Percentiles rank a stretch among this genome's conserved stretches.
Evolutionary conservation across 2,797 vertebrate species (phyloP).

Genomic region (Trichosurus vulpecula): DNA sequence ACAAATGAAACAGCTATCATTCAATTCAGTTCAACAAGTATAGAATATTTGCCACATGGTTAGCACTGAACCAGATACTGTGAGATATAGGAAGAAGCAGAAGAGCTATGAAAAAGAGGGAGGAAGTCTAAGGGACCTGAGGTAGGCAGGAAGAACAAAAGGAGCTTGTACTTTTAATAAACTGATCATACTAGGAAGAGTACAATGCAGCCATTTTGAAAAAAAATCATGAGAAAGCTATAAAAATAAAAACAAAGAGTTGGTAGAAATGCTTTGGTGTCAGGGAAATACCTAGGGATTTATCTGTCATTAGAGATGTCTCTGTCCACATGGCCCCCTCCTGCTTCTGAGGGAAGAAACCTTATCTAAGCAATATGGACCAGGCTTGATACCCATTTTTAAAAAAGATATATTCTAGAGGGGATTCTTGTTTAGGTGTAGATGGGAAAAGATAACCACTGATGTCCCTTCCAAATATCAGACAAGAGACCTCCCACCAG

Average conservation of each 20-base stretch:
- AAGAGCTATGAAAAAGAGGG: not conserved
- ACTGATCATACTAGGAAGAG: not conserved
- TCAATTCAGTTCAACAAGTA: not conserved
- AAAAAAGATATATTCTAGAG: not conserved
- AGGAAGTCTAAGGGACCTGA: not conserved
- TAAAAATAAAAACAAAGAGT: not conserved
- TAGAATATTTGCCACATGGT: not conserved
- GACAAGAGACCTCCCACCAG: not conserved
- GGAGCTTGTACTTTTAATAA: not conserved
- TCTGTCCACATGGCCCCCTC: not conserved
- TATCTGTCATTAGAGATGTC: not conserved
- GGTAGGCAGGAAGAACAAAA: not conserved
- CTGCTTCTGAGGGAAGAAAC: not conserved
- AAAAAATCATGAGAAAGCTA: not conserved
- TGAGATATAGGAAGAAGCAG: not conserved
- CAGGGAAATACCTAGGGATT: not conserved
- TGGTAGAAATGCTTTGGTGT: not conserved
- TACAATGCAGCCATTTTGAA: not conserved
- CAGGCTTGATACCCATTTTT: not conserved
- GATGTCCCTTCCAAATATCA: not conserved
- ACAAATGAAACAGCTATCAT: slow-evolving; percentile 14
- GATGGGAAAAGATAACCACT: not conserved
- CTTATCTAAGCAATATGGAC: not conserved
- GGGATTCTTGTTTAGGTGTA: not conserved
- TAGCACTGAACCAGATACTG: not conserved